Conservation (phyloP, 2,797 vertebrate species). For the Enteromius afrohamiltoni region DNA sequence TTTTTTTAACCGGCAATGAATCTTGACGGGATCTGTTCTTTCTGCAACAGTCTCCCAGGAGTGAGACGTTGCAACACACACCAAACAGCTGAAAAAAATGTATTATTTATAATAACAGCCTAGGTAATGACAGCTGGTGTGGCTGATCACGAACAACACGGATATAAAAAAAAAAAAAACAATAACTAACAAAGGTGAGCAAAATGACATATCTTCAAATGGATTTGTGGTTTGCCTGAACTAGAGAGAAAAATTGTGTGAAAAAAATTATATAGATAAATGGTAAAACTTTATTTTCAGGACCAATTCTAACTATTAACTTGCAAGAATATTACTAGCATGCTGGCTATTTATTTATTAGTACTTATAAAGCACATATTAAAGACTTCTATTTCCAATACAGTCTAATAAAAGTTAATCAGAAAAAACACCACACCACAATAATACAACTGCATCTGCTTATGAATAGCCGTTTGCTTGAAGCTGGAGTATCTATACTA, state of each 20-base stretch:
- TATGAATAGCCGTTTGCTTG: too few species aligned
- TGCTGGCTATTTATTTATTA: background rate
- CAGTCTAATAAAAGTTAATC: too few species aligned
- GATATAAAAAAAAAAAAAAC: constrained; percentile 20
- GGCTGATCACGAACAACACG: background rate
- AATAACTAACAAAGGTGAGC: background rate
- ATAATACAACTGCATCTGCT: too few species aligned
- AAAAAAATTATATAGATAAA: background rate
- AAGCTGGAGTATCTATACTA: too few species aligned
- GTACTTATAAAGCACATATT: background rate
- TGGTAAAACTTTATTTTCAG: background rate
- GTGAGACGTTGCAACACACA: background rate
- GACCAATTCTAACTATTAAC: background rate
- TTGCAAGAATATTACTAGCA: background rate
- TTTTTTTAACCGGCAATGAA: background rate
- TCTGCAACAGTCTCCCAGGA: constrained; percentile 57
- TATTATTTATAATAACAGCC: background rate
- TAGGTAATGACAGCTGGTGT: background rate
- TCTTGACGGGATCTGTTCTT: constrained; percentile 3
- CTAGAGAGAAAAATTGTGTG: background rate
- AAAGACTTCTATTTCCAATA: background rate
- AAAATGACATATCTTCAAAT: background rate
- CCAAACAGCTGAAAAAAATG: background rate
- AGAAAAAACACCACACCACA: too few species aligned
- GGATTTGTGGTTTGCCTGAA: background rate